Evolutionary conservation across 1,140 invertebrate genomes (phyloP).

Genomic region (Neodiprion pinetum): DNA sequence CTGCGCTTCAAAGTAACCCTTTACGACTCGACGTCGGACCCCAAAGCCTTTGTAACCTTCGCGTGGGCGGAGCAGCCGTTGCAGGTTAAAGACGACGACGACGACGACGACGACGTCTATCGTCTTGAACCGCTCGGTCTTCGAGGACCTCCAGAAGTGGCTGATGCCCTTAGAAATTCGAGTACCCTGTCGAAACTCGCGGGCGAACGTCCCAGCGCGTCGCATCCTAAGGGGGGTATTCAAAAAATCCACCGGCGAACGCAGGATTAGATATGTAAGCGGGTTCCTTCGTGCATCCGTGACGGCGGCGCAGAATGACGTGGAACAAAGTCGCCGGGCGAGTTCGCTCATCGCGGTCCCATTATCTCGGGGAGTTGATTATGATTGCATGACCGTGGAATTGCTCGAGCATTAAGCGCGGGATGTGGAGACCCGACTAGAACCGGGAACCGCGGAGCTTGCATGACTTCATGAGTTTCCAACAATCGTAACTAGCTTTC

Average conservation of each 20-base stretch:
- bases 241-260: not conserved
- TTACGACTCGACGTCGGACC: not conserved
- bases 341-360: conserved; percentile 27
- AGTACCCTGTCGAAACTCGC: not conserved
- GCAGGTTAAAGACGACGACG: not conserved
- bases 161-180: not conserved
- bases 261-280: no score
- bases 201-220: not conserved
- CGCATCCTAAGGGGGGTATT: conserved; percentile 19
- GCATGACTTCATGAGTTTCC: conserved; percentile 58
- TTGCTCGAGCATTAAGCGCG: conserved; percentile 35
- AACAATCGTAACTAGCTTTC: conserved; percentile 61
- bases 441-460: conserved; percentile 32
- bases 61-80: not conserved
- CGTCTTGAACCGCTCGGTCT: not conserved
- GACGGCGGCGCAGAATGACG: conserved; percentile 21
- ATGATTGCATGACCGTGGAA: conserved; percentile 59
- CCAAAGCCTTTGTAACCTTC: not conserved
- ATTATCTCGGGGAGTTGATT: conserved; percentile 50
- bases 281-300: conserved; percentile 26
- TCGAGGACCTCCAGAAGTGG: conserved; percentile 6
- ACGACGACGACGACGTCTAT: not conserved
- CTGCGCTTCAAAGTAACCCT: conserved; percentile 4
- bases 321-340: not conserved
- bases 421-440: conserved; percentile 10